These are phyloP conservation scores for Cephus runcator DNA, from an alignment of 2,888 invertebrate genomes.

Conservation along the genomic window DNA sequence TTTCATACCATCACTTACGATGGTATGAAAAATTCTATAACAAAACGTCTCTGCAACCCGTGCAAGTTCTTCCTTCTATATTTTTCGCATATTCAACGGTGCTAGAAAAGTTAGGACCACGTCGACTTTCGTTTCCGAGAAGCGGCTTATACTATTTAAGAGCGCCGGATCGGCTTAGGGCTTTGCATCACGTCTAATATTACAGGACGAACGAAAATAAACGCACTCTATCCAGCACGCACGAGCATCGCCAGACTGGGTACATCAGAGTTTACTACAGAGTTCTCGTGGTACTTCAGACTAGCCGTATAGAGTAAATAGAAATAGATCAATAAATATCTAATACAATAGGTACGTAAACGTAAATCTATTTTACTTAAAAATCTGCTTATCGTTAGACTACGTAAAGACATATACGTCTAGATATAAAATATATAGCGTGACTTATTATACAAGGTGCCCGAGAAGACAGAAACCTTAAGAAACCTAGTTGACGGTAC, in stretches of 20 bases:
- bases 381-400: not conserved
- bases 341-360: not conserved
- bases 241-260: not conserved
- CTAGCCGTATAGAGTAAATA: slow-evolving; percentile 7
- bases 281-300: not conserved
- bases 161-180: not conserved
- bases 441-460: not conserved
- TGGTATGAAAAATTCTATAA: not conserved
- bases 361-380: slow-evolving; percentile 1
- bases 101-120: not conserved
- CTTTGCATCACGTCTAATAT: slow-evolving; percentile 31
- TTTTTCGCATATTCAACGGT: not conserved
- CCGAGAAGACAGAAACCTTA: not conserved
- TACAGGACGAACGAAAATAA: slow-evolving; percentile 36
- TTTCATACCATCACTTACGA: too few species aligned
- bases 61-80: not conserved
- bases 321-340: not conserved
- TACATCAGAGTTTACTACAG: not conserved
- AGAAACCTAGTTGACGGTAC: not conserved
- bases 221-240: slow-evolving; percentile 13
- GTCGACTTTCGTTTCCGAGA: not conserved
- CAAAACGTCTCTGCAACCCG: not conserved
- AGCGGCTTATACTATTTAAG: slow-evolving; percentile 4
- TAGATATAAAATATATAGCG: not conserved
- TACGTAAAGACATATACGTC: not conserved